Base-by-base conservation (phyloP, 2,113 vertebrate species). In the Microcebus tavaratra region DNA sequence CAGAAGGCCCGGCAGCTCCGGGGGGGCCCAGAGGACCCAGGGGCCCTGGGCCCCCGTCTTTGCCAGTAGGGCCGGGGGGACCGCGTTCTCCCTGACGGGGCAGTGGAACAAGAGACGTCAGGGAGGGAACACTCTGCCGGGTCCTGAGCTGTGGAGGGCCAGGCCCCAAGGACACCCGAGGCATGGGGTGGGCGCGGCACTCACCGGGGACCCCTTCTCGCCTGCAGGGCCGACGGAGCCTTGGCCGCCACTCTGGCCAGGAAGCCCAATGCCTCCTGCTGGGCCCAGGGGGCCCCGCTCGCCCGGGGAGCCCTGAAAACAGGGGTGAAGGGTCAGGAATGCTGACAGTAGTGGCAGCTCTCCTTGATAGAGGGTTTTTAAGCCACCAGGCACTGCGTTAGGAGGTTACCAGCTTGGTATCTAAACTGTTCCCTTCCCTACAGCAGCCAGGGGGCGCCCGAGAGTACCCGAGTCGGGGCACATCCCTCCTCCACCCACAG, bases 161-260 rank as follows among this genome's bases (percentile, higher is more conserved):
- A 50, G 34, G 59, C 31, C 31, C 80, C 55, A 25, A 34, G 31
- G 65, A 48, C 10, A 39, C 20, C 45, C 12, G 31, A 42, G 50
- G 84, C 42, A 17, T 4, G 14, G 20, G 18, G 13, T 4, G 34
- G 68, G 55, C 20, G 36, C 42, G 36, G 36, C 91, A 98, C 99
- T 98, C 99, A 99, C 99, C 72, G 99, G 99, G 95, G 99, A 99
- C 90, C 99, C 99, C 96, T 99, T 99, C 98, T 99, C 99, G 31
- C 99, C 99, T 89, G 97, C 87, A 2, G 99, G 99, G 83, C 99
- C 99, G 5, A 98, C 95, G 36, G 99, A 98, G 3, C 99, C 99
- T 68, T 98, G 97, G 0, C 96, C 95, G 12, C 99, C 99, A 0
- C 98, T 95, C 15, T 99, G 99, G 18, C 99, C 99, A 0, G 99